phyloP scores from a whole-genome alignment of 2,888 invertebrate species.

The Adelphocoris suturalis region DNA sequence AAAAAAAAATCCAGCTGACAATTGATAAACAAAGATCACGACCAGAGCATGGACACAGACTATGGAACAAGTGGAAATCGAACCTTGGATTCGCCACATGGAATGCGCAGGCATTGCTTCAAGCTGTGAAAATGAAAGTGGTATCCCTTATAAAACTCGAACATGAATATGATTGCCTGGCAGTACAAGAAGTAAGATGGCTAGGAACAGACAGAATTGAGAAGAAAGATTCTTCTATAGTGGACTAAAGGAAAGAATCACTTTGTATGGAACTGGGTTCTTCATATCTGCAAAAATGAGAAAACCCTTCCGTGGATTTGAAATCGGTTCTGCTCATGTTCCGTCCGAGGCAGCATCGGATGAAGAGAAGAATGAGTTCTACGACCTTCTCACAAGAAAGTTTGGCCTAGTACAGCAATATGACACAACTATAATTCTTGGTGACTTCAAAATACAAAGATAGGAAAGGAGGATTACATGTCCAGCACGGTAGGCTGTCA shows the following conservation, averaged over 20 bases:
- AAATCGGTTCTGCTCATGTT: neutral
- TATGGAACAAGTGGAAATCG: too few relatives aligned
- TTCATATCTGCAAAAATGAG: neutral
- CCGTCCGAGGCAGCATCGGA: neutral
- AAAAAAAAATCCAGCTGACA: slow-evolving; percentile 67
- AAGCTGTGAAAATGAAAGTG: slow-evolving; percentile 5
- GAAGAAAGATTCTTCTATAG: neutral
- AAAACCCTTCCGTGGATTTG: neutral
- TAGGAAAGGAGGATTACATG: neutral
- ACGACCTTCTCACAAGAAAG: slow-evolving; percentile 8
- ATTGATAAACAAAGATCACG: neutral
- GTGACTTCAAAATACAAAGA: slow-evolving; percentile 38
- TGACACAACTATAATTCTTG: neutral
- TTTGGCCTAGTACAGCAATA: neutral
- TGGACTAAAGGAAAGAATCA: neutral
- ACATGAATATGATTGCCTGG: neutral
- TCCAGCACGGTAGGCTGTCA: neutral
- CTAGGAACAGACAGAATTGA: neutral
- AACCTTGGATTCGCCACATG: neutral
- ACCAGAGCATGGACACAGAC: neutral
- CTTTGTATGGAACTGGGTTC: neutral
- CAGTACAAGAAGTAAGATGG: slow-evolving; percentile 13
- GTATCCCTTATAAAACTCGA: neutral
- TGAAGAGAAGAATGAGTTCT: neutral
- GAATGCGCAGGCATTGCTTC: neutral